Conservation (phyloP, 2,113 vertebrate genomes). For the Megaptera novaeangliae region DNA sequence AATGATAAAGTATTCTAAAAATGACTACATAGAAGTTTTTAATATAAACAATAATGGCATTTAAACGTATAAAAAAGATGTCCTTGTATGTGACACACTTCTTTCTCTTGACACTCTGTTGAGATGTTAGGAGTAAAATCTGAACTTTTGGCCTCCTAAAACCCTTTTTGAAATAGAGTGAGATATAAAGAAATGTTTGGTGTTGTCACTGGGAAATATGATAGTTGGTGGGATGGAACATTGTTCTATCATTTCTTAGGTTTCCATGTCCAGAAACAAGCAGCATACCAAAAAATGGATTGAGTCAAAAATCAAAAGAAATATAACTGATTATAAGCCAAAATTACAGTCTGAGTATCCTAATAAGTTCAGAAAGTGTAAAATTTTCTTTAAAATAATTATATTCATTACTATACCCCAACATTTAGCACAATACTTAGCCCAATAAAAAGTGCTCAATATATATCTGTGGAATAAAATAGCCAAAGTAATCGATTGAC, state of each 20-base stretch:
- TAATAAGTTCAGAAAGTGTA: neutral
- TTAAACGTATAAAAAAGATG: neutral
- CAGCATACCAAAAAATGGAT: neutral
- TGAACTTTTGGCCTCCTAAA: slow-evolving; percentile 5
- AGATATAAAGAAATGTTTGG: neutral
- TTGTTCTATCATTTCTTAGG: neutral
- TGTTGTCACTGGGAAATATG: neutral
- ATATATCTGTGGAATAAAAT: neutral
- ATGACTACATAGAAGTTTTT: neutral
- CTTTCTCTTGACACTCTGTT: neutral
- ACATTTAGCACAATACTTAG: neutral
- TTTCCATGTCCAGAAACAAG: neutral
- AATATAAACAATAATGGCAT: neutral
- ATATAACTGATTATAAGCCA: neutral
- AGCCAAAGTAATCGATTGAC: neutral
- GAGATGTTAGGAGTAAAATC: neutral
- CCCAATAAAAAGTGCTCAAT: neutral
- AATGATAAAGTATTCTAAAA: slow-evolving; percentile 13
- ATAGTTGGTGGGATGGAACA: neutral
- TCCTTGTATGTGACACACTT: neutral
- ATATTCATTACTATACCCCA: neutral
- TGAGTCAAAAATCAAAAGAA: neutral
- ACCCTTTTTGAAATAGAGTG: slow-evolving; percentile 8
- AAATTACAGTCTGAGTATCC: neutral
- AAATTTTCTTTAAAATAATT: neutral